Evolutionary conservation across 35 echinoderm and acorn worm genomes (phyloP).

Genomic region (Heliocidaris tuberculata): DNA sequence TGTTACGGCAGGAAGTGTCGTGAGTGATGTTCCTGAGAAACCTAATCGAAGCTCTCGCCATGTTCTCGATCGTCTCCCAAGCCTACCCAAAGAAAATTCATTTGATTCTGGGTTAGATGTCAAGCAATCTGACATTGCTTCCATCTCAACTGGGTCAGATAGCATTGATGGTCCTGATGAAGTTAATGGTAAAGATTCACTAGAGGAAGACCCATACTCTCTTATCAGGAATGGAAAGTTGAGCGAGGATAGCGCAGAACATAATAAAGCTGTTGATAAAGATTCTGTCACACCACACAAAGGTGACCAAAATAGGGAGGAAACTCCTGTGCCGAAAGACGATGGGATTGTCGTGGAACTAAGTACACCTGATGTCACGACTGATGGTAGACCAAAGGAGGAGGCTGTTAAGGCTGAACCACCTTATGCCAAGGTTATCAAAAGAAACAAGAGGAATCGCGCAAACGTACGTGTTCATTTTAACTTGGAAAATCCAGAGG

Average conservation of each 20-base stretch:
- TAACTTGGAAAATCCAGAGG: not conserved
- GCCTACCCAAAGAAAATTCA: not conserved
- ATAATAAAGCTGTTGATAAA: not conserved
- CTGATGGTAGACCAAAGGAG: not conserved
- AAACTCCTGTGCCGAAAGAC: not conserved
- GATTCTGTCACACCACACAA: not conserved
- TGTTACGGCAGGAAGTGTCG: not conserved
- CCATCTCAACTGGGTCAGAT: conserved; percentile 16
- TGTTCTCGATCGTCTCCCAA: conserved; percentile 9
- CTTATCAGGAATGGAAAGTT: not conserved
- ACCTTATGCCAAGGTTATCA: conserved; percentile 34
- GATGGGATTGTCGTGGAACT: not conserved
- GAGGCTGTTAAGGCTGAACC: not conserved
- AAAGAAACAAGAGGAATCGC: conserved; percentile 21
- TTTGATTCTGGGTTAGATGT: not conserved
- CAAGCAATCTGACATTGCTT: conserved; percentile 3
- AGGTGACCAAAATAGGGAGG: not conserved
- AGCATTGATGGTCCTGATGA: not conserved
- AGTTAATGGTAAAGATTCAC: not conserved
- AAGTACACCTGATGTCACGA: not conserved
- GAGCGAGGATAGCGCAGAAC: not conserved
- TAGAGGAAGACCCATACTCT: conserved; percentile 13
- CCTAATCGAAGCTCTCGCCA: not conserved
- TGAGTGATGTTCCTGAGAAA: not conserved
- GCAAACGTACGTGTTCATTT: not conserved